Conservation (phyloP, 1,140 invertebrate genomes). For the Drosophila miranda region DNA sequence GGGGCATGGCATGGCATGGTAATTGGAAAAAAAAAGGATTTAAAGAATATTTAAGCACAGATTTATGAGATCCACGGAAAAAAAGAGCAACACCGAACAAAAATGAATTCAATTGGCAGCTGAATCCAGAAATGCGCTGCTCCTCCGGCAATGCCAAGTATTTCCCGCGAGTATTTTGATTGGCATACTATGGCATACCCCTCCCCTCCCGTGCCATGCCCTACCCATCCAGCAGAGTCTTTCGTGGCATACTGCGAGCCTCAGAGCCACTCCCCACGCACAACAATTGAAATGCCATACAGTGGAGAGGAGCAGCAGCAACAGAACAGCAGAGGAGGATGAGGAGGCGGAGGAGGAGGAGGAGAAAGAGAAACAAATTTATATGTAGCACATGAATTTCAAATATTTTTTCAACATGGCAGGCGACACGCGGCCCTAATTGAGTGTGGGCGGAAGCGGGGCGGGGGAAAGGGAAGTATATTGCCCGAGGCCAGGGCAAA, state of each 20-base stretch:
- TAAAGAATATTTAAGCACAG: slow-evolving; percentile 36
- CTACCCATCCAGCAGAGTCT: not conserved
- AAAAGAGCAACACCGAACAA: slow-evolving; percentile 21
- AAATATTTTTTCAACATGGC: slow-evolving; percentile 73
- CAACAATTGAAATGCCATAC: slow-evolving; percentile 73
- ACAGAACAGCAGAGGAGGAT: slow-evolving; percentile 18
- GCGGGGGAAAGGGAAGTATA: not conserved
- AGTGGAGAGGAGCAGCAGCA: slow-evolving; percentile 26
- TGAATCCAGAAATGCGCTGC: slow-evolving; percentile 51
- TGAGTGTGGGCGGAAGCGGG: slow-evolving; percentile 36
- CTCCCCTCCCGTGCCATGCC: not conserved
- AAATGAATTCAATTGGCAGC: slow-evolving; percentile 69
- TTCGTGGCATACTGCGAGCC: slow-evolving; percentile 6
- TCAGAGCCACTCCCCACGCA: slow-evolving; percentile 20
- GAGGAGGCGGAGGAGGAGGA: not conserved
- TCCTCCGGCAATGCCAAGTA: slow-evolving; percentile 64
- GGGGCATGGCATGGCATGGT: not conserved
- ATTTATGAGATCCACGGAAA: slow-evolving; percentile 31
- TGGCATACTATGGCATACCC: slow-evolving; percentile 56
- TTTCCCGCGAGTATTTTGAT: slow-evolving; percentile 76
- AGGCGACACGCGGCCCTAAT: slow-evolving; percentile 70
- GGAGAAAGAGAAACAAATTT: slow-evolving; percentile 13
- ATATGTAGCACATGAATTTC: slow-evolving; percentile 74
- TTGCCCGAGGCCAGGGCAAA: not conserved
- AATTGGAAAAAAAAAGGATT: slow-evolving; percentile 10